phyloP scores from a whole-genome alignment of 1,140 invertebrate genomes.

The Drosophila bocki region DNA sequence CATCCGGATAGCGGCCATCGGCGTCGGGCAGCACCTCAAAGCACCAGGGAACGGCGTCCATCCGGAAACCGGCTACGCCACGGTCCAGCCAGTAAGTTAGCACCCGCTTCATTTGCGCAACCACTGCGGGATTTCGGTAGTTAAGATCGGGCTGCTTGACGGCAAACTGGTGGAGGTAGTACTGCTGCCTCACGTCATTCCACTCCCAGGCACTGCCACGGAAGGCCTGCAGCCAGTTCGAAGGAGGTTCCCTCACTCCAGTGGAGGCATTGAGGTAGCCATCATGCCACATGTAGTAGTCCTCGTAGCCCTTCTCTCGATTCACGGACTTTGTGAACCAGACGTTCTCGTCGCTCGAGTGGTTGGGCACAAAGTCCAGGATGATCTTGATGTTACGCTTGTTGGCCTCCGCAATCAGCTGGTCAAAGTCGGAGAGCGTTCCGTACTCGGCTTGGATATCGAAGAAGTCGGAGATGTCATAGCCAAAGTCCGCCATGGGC shows the following conservation, averaged over 20 bases:
- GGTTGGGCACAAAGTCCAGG: slow-evolving; percentile 88
- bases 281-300: slow-evolving; percentile 91
- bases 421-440: slow-evolving; percentile 89
- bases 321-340: slow-evolving; percentile 90
- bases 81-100: slow-evolving; percentile 91
- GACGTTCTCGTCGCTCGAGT: slow-evolving; percentile 89
- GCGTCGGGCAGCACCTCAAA: slow-evolving; percentile 86
- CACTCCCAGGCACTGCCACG: slow-evolving; percentile 89
- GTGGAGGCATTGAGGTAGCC: slow-evolving; percentile 78
- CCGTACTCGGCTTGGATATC: slow-evolving; percentile 90
- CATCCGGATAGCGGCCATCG: slow-evolving; percentile 86
- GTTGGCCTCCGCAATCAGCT: slow-evolving; percentile 88
- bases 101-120: slow-evolving; percentile 89
- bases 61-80: slow-evolving; percentile 91
- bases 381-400: slow-evolving; percentile 75
- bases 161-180: slow-evolving; percentile 89
- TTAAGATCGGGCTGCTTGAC: slow-evolving; percentile 90
- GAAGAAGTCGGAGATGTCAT: slow-evolving; percentile 90
- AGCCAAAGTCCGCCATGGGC: slow-evolving; percentile 89
- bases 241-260: slow-evolving; percentile 86
- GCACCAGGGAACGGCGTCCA: slow-evolving; percentile 88
- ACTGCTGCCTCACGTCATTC: slow-evolving; percentile 87
- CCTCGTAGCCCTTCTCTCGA: slow-evolving; percentile 87
- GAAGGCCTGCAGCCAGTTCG: slow-evolving; percentile 89
- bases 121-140: slow-evolving; percentile 88